These are phyloP conservation scores for Microcaecilia unicolor DNA, from an alignment of 2,797 vertebrate species.

Conservation along the genomic window DNA sequence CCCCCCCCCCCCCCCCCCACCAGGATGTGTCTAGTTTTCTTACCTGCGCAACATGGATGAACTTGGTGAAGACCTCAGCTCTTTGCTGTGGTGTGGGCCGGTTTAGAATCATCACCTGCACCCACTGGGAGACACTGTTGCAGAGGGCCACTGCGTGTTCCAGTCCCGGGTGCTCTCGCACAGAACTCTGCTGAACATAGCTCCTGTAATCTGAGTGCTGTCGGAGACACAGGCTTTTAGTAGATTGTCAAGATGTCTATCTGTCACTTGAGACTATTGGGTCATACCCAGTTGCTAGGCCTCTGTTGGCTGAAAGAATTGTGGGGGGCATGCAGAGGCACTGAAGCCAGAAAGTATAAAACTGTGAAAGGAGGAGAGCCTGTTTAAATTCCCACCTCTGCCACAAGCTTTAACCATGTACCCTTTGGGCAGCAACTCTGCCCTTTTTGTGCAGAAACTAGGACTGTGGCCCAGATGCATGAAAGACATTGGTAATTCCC, in stretches of 20 bases:
- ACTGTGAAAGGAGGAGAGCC: too few species aligned
- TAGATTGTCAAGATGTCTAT: too few species aligned
- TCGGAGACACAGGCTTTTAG: not conserved
- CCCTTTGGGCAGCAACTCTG: too few species aligned
- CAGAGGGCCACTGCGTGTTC: slow-evolving; percentile 81
- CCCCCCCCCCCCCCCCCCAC: not conserved
- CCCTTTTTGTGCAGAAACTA: too few species aligned
- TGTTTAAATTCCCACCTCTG: too few species aligned
- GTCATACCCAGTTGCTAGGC: too few species aligned
- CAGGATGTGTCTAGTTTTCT: not conserved
- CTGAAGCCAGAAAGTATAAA: not conserved
- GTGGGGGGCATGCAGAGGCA: not conserved
- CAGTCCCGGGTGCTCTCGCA: slow-evolving; percentile 69
- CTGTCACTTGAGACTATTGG: too few species aligned
- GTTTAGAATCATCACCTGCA: slow-evolving; percentile 88
- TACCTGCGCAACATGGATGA: slow-evolving; percentile 84
- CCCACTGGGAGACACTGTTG: slow-evolving; percentile 89
- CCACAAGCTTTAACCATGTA: too few species aligned
- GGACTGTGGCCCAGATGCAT: too few species aligned
- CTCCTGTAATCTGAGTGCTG: slow-evolving; percentile 76
- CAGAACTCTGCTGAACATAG: slow-evolving; percentile 74
- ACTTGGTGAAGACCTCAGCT: slow-evolving; percentile 83
- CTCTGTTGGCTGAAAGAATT: too few species aligned
- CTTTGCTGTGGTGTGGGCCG: slow-evolving; percentile 77
- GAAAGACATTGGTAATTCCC: too few species aligned